Evolutionary conservation across 2,888 invertebrate genomes (phyloP).

Genomic region (Drosophila robusta): DNA sequence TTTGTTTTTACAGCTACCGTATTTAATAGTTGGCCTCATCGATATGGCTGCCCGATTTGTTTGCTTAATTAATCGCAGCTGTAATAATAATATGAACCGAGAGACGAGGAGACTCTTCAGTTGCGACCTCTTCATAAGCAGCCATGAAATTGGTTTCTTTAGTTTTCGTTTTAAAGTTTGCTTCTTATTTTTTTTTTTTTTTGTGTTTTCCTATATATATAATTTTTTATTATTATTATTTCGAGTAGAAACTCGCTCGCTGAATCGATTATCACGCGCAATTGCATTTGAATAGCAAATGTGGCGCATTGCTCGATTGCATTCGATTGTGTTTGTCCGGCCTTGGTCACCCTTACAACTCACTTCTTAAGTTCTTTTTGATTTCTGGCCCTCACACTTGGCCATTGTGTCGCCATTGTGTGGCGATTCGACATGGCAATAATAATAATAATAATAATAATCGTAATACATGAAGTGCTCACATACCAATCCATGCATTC

Average conservation of each 20-base stretch:
- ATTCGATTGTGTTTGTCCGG: slow-evolving; percentile 27
- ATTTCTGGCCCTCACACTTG: slow-evolving; percentile 64
- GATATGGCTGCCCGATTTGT: slow-evolving; percentile 62
- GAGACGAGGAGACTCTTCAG: not conserved
- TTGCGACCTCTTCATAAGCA: slow-evolving; percentile 31
- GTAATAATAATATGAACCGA: slow-evolving; percentile 65
- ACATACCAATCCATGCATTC: slow-evolving; percentile 9
- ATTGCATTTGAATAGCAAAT: slow-evolving; percentile 74
- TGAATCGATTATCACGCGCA: slow-evolving; percentile 74
- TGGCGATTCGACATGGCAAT: slow-evolving; percentile 67
- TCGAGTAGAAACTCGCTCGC: slow-evolving; percentile 19
- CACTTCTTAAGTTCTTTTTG: slow-evolving; percentile 3
- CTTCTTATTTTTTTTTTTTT: too few relatives aligned
- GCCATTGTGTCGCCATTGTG: slow-evolving; percentile 67
- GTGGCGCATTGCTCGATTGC: slow-evolving; percentile 67
- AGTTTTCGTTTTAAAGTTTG: slow-evolving; percentile 15
- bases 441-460: slow-evolving; percentile 55
- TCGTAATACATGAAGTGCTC: slow-evolving; percentile 35
- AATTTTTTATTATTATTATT: not conserved
- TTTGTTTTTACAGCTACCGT: slow-evolving; percentile 79
- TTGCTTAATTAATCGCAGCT: slow-evolving; percentile 80
- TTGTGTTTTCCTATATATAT: slow-evolving; percentile 1
- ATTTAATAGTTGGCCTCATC: slow-evolving; percentile 57
- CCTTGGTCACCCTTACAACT: slow-evolving; percentile 19
- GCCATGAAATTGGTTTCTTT: slow-evolving; percentile 60